Evolutionary conservation across 2,797 vertebrate species (phyloP).

Genomic region (Enteromius paludinosus): DNA sequence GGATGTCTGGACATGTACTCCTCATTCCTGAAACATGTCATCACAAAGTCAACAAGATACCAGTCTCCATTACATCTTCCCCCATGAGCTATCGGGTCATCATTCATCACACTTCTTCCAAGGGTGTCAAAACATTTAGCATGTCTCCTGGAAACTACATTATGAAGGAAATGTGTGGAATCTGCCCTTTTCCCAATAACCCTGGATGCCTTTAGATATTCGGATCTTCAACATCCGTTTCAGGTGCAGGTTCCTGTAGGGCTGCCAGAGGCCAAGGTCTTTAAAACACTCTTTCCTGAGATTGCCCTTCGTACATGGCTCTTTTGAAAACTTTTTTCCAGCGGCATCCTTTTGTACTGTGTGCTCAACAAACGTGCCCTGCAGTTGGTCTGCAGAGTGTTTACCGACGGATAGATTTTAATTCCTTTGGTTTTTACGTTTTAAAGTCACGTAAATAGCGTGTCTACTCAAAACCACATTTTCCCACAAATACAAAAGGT

Average conservation of each 20-base stretch:
- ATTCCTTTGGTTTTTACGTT: conserved; percentile 12
- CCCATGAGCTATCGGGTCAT: conserved; percentile 29
- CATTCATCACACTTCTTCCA: conserved; percentile 25
- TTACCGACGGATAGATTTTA: background rate
- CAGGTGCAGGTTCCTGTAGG: conserved; percentile 67
- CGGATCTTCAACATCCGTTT: conserved; percentile 63
- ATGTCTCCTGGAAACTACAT: conserved; percentile 53
- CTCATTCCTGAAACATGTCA: conserved; percentile 54
- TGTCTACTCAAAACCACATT: conserved; percentile 48
- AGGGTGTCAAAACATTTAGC: conserved; percentile 54
- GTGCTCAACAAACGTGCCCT: background rate
- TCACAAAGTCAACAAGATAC: conserved; percentile 55
- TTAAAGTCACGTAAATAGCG: conserved; percentile 25
- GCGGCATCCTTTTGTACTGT: background rate
- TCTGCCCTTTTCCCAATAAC: conserved; percentile 52
- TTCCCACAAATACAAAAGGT: conserved; percentile 62
- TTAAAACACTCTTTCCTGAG: conserved; percentile 65
- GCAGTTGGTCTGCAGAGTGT: background rate
- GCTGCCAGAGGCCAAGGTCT: conserved; percentile 53
- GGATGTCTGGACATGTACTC: conserved; percentile 41
- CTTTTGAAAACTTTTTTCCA: conserved; percentile 5
- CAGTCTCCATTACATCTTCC: conserved; percentile 48
- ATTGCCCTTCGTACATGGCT: conserved; percentile 41
- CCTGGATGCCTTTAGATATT: conserved; percentile 62
- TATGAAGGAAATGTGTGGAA: conserved; percentile 55